Percentiles rank a stretch among this genome's conserved stretches.
Conservation (phyloP, 2,797 vertebrate genomes). For the Enteromius trimaculatus region DNA sequence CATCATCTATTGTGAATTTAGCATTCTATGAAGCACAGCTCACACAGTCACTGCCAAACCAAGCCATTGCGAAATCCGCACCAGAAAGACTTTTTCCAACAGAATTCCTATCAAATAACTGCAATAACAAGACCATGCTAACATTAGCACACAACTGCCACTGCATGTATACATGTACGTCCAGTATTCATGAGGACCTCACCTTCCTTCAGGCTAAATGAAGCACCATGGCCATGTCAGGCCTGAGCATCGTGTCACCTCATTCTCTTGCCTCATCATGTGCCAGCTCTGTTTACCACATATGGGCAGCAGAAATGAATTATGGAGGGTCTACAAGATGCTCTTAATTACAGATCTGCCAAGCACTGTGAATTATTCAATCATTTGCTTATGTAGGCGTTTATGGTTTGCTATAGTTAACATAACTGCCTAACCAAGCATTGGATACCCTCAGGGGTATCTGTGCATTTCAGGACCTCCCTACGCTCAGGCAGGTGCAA, state of each 20-base stretch:
- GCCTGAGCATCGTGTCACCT: conserved; percentile 67
- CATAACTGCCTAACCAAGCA: conserved; percentile 70
- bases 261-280: conserved; percentile 64
- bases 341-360: conserved; percentile 72
- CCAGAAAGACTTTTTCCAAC: background rate
- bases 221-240: conserved; percentile 61
- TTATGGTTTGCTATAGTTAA: conserved; percentile 70
- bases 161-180: conserved; percentile 3
- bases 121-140: background rate
- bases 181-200: conserved; percentile 42
- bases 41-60: conserved; percentile 12
- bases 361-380: conserved; percentile 76
- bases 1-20: background rate
- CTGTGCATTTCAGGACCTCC: conserved; percentile 52
- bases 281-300: conserved; percentile 71
- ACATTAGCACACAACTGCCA: background rate
- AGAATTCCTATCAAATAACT: background rate
- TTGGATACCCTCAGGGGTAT: conserved; percentile 61
- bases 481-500: conserved; percentile 6
- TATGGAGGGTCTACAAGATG: conserved; percentile 72
- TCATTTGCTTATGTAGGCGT: conserved; percentile 66
- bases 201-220: conserved; percentile 64
- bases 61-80: background rate
- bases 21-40: background rate
- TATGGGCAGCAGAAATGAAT: conserved; percentile 73